These are phyloP conservation scores for Channa maculata DNA, from an alignment of 2,113 vertebrate genomes.

Conservation along the genomic window DNA sequence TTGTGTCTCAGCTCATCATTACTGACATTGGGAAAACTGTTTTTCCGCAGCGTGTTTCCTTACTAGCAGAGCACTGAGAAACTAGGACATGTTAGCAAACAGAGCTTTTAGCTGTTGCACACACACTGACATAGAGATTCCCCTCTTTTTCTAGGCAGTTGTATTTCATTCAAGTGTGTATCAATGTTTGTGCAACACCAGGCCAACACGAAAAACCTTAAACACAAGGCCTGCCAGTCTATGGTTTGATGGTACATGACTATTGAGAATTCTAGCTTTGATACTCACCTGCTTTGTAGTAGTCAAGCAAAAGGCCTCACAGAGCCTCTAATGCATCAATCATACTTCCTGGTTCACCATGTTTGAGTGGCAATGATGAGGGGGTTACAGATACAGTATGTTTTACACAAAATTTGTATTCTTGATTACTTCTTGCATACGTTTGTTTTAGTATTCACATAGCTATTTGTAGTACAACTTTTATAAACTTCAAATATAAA, in stretches of 20 bases:
- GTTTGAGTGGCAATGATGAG: neutral
- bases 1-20: slow-evolving; percentile 36
- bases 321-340: too few species aligned
- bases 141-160: neutral
- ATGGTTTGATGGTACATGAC: neutral
- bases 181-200: slow-evolving; percentile 8
- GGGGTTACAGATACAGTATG: neutral
- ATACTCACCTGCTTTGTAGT: neutral
- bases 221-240: too few species aligned
- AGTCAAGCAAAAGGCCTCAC: neutral
- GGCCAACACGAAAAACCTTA: neutral
- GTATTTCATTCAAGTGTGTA: slow-evolving; percentile 7
- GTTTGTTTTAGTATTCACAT: neutral
- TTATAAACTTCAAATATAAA: neutral
- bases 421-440: neutral
- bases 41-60: slow-evolving; percentile 32
- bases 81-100: slow-evolving; percentile 39
- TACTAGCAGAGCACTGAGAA: slow-evolving; percentile 12
- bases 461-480: neutral
- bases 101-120: slow-evolving; percentile 14
- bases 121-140: slow-evolving; percentile 15
- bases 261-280: neutral
- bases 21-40: slow-evolving; percentile 1
- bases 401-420: neutral
- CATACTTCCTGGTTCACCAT: slow-evolving; percentile 30